Conservation (phyloP, 2,888 invertebrate species). For the Leptopterna dolabrata region DNA sequence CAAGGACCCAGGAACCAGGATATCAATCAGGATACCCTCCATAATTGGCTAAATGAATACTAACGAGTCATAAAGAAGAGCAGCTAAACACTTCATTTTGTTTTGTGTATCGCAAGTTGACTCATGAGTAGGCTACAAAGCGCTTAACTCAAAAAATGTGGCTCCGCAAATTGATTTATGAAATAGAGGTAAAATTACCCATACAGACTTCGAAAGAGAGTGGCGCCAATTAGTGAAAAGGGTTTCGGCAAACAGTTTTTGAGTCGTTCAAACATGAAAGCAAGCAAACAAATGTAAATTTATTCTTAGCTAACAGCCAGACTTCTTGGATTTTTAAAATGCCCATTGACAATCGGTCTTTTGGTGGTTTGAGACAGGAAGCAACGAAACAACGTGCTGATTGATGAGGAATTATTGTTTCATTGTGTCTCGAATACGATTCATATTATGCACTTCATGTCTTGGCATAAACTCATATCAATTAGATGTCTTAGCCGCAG, state of each 20-base stretch:
- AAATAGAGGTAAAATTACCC: background rate
- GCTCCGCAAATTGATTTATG: background rate
- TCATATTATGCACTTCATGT: too few relatives aligned
- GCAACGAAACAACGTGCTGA: background rate
- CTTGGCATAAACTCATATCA: too few relatives aligned
- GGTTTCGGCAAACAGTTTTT: background rate
- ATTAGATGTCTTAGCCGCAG: too few relatives aligned
- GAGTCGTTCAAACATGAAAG: background rate
- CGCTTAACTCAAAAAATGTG: background rate
- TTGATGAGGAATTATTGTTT: too few relatives aligned
- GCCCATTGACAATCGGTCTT: background rate
- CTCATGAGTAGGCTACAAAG: background rate
- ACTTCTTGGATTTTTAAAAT: background rate
- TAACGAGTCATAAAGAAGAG: too few relatives aligned
- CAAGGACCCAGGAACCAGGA: too few relatives aligned
- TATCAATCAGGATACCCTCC: too few relatives aligned
- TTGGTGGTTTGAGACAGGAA: background rate
- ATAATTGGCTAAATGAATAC: too few relatives aligned
- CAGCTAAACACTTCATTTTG: too few relatives aligned
- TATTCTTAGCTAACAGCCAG: background rate
- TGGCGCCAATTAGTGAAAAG: background rate
- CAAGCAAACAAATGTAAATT: background rate
- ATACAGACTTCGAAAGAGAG: background rate
- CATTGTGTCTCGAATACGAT: too few relatives aligned
- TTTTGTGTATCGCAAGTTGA: background rate